A percentile compares a stretch with the other conserved stretches of the same genome.
Evolutionary conservation across 2,113 vertebrate species (phyloP).

Genomic region (human): GRCh38 chr5:57160001-57160500

Average conservation of each 20-base stretch:
- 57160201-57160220: neutral
- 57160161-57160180: neutral
- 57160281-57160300: neutral
- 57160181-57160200: neutral
- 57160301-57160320: neutral
- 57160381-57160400: neutral
- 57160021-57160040: no score
- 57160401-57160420: neutral
- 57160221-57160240: neutral
- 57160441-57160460: no score
- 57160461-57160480: no score
- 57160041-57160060: no score
- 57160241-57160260: neutral
- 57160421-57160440: neutral
- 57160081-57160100: neutral
- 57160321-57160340: neutral
- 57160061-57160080: neutral
- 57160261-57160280: neutral
- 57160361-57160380: neutral
- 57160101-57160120: neutral
- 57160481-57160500: no score
- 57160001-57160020: no score
- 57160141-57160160: neutral
- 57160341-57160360: neutral
- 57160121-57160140: neutral